Conservation (phyloP, 2,888 invertebrate genomes). For the Sepiola atlantica region DNA sequence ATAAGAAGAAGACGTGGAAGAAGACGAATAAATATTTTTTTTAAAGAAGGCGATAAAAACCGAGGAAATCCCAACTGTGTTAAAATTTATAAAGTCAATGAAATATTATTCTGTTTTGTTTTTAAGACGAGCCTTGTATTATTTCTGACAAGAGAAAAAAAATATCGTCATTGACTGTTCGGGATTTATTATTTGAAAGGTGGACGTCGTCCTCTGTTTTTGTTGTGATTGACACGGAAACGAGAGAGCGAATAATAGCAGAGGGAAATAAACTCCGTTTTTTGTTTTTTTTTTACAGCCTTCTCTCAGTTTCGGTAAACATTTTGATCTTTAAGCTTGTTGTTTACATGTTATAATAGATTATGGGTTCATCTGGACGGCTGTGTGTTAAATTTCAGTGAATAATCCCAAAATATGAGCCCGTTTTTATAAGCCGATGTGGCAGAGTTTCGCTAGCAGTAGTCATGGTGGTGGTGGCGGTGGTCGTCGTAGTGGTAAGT, state of each 20-base stretch:
- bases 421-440: background rate
- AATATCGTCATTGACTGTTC: background rate
- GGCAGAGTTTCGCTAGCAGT: slow-evolving; percentile 32
- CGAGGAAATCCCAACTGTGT: background rate
- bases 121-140: background rate
- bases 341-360: background rate
- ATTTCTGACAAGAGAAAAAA: background rate
- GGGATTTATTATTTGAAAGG: background rate
- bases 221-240: background rate
- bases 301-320: background rate
- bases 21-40: background rate
- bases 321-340: background rate
- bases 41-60: background rate
- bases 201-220: background rate
- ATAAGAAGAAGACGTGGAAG: background rate
- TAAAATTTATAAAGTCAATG: background rate
- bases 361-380: background rate
- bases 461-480: background rate
- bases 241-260: background rate
- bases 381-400: background rate
- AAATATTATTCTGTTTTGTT: background rate
- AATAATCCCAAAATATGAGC: slow-evolving; percentile 32
- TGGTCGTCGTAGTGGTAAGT: no score
- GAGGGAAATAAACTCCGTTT: background rate
- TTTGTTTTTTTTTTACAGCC: background rate